Evolutionary conservation across 2,888 invertebrate species (phyloP), one percentile per base, ranked within the genome.

Genomic region (Miltochrista miniata): DNA sequence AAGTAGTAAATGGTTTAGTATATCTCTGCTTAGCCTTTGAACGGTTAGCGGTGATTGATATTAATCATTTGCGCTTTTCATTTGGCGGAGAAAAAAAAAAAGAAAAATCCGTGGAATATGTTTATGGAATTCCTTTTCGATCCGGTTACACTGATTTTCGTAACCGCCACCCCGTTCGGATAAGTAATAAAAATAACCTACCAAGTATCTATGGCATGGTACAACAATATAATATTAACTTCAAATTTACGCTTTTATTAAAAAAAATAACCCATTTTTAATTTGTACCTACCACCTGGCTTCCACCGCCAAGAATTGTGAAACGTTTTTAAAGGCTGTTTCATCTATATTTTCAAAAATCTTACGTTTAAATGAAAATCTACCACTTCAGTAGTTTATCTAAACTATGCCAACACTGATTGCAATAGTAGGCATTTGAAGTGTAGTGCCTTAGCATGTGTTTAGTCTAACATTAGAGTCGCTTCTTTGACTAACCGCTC

Each of bases 401-500:
- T 39, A n/a, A n/a, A 41, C 9, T 42, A 12, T 42, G 24, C 29
- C 13, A 46, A 46, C 33, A 48, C 36, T 48, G 35, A 24, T 42
- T 42, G 54, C 18, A 51, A 38, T 42, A 38, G 15, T 45, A 40
- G 40, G n/a, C 42, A 41, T 38, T 52, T 54, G 24, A 45, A 33
- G 51, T 52, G 42, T 53, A 56, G 56, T 56, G 47, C 14, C 44
- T 52, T 45, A 33, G 73, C 74, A 73, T 71, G 75, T 50, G 50
- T 56, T 55, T 48, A 54, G 57, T 57, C 47, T 43, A 56, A 42
- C 37, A 54, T 45, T 30, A 44, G 18, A 49, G 38, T 47, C 39
- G 73, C 73, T 52, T 76, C 70, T 46, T 68, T 67, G 63, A 55
- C 56, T 65, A 73, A 76, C 74, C 45, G 69, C 64, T 74, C 79